phyloP scores from a whole-genome alignment of 2,888 invertebrate genomes.

The Eilema griseolum region DNA sequence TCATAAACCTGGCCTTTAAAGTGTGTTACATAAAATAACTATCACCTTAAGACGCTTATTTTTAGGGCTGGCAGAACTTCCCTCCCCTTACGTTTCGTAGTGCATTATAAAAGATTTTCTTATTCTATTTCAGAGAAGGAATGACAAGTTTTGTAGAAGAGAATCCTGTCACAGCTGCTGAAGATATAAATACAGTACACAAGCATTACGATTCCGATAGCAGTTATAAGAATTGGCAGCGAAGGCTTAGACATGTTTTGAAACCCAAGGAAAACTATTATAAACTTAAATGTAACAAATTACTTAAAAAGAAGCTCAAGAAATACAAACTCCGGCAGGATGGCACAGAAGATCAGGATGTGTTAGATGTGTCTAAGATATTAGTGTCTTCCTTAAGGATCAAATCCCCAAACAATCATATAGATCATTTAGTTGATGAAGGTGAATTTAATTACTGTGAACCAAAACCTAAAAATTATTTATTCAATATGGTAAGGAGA shows the following conservation, averaged over 20 bases:
- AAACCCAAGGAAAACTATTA: conserved; percentile 67
- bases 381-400: conserved; percentile 68
- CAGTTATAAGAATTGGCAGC: conserved; percentile 42
- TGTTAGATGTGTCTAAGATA: conserved; percentile 75
- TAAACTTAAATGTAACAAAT: conserved; percentile 67
- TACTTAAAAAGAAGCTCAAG: conserved; percentile 73
- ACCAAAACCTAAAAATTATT: conserved; percentile 68
- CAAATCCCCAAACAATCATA: conserved; percentile 65
- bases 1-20: not conserved
- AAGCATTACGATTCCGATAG: conserved; percentile 31
- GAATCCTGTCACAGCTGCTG: conserved; percentile 40
- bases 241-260: conserved; percentile 53
- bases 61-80: not conserved
- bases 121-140: conserved; percentile 68
- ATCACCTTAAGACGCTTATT: not conserved
- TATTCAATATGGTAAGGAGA: conserved; percentile 74
- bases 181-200: conserved; percentile 42
- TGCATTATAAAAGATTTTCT: conserved; percentile 1
- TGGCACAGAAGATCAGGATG: conserved; percentile 79
- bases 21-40: not conserved
- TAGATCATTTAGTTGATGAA: conserved; percentile 29
- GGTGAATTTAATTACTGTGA: conserved; percentile 45
- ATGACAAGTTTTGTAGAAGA: conserved; percentile 70
- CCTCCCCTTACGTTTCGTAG: not conserved
- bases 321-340: conserved; percentile 78